These are phyloP conservation scores for Cheumatopsyche charites DNA, from an alignment of 1,140 invertebrate genomes.

Conservation along the genomic window DNA sequence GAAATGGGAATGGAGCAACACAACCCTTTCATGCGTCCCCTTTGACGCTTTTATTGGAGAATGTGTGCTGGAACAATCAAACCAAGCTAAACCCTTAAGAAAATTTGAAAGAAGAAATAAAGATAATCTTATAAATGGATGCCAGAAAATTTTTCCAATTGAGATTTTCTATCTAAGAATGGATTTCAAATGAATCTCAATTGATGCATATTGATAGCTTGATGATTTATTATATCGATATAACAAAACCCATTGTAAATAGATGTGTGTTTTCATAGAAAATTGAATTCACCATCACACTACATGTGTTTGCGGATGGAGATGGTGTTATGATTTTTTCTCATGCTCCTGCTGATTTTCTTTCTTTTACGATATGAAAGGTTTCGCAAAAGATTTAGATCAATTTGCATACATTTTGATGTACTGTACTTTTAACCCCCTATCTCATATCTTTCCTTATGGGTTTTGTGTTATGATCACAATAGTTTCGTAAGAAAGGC, in stretches of 20 bases:
- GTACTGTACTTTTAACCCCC: background rate
- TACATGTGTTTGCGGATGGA: no score
- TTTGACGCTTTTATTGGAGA: conserved; percentile 42
- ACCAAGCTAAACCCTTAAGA: conserved; percentile 25
- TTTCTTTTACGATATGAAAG: no score
- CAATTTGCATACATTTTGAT: background rate
- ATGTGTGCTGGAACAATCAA: conserved; percentile 33
- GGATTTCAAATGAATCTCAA: no score
- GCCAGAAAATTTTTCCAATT: no score
- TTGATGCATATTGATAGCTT: no score
- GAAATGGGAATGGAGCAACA: background rate
- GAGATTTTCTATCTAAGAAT: no score
- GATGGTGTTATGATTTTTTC: no score
- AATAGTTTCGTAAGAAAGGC: conserved; percentile 48
- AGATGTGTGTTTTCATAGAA: background rate
- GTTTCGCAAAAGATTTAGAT: background rate
- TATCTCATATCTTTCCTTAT: conserved; percentile 39
- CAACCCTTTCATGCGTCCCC: conserved; percentile 42
- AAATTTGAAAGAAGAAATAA: background rate
- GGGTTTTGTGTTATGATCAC: conserved; percentile 48
- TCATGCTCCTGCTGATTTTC: no score
- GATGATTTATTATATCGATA: no score
- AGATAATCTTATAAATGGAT: background rate
- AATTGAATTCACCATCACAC: no score
- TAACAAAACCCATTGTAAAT: no score